phyloP scores from a whole-genome alignment of 2,888 invertebrate genomes.

The Cephus pulcher region DNA sequence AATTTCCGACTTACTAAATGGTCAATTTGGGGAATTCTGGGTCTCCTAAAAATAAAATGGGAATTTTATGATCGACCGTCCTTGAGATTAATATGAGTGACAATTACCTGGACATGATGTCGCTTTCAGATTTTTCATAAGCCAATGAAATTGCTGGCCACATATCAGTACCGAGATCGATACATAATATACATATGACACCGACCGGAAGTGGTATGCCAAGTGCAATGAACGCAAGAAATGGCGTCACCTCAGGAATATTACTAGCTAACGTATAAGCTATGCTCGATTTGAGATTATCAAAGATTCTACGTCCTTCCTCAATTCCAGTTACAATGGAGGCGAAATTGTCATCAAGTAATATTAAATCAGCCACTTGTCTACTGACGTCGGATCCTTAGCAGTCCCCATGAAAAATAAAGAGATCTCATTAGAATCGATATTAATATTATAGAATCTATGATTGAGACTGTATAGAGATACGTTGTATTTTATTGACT shows the following conservation, averaged over 20 bases:
- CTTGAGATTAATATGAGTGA: background rate
- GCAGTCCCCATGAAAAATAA: constrained; percentile 56
- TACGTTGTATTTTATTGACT: background rate
- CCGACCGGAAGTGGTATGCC: constrained; percentile 71
- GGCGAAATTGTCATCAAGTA: constrained; percentile 74
- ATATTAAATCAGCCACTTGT: constrained; percentile 74
- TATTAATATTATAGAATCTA: background rate
- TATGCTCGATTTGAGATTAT: constrained; percentile 72
- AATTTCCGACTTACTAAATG: constrained; percentile 72
- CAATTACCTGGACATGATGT: constrained; percentile 73
- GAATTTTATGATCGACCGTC: background rate
- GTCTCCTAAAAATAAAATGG: background rate
- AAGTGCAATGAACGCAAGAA: constrained; percentile 69
- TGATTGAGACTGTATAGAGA: constrained; percentile 43
- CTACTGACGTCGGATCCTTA: constrained; percentile 61
- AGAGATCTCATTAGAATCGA: background rate
- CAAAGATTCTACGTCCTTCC: constrained; percentile 69
- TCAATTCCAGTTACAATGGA: constrained; percentile 74
- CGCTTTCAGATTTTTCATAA: constrained; percentile 80
- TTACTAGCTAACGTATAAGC: constrained; percentile 71
- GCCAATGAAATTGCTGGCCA: constrained; percentile 83
- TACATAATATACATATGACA: constrained; percentile 74
- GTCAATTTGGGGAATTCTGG: constrained; percentile 66
- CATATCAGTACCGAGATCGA: constrained; percentile 85
- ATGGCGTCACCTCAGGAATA: constrained; percentile 72